These are phyloP conservation scores for Zosterops pallidus DNA, from an alignment of 2,113 vertebrate genomes.

Conservation along the genomic window DNA sequence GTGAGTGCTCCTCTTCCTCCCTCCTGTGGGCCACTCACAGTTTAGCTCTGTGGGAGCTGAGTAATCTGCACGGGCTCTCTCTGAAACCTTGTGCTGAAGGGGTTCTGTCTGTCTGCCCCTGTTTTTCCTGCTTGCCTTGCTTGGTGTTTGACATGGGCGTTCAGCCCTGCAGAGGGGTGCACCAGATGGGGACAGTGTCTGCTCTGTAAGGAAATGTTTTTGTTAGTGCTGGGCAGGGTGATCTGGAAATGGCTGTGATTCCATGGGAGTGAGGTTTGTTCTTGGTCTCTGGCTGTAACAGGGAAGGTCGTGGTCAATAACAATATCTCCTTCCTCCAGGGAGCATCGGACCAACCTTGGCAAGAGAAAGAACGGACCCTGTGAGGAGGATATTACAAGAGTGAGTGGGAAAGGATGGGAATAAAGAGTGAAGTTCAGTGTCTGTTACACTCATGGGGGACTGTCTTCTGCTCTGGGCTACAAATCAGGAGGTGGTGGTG, in stretches of 20 bases:
- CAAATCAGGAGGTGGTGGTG: not conserved
- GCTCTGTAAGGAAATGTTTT: not conserved
- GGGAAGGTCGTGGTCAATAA: not conserved
- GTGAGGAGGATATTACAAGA: slow-evolving; percentile 24
- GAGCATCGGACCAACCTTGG: not conserved
- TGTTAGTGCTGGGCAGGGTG: not conserved
- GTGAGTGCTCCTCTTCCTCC: not conserved
- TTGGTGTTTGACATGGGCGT: rapidly evolving
- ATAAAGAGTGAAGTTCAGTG: not conserved
- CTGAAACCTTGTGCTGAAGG: not conserved
- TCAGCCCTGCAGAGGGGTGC: not conserved
- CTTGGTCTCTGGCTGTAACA: not conserved
- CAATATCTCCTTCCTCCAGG: not conserved
- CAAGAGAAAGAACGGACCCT: slow-evolving; percentile 32
- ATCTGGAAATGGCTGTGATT: not conserved
- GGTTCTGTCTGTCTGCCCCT: rapidly evolving
- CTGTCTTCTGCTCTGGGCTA: not conserved
- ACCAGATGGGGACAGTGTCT: rapidly evolving
- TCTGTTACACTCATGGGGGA: not conserved
- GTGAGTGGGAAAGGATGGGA: slow-evolving; percentile 10
- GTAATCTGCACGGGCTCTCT: not conserved
- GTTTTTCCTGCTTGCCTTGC: not conserved
- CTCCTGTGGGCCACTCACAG: too few species aligned
- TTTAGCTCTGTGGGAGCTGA: not conserved
- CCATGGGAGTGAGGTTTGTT: rapidly evolving